Conservation (phyloP, 1,140 invertebrate species). For the Phymastichus coffea region DNA sequence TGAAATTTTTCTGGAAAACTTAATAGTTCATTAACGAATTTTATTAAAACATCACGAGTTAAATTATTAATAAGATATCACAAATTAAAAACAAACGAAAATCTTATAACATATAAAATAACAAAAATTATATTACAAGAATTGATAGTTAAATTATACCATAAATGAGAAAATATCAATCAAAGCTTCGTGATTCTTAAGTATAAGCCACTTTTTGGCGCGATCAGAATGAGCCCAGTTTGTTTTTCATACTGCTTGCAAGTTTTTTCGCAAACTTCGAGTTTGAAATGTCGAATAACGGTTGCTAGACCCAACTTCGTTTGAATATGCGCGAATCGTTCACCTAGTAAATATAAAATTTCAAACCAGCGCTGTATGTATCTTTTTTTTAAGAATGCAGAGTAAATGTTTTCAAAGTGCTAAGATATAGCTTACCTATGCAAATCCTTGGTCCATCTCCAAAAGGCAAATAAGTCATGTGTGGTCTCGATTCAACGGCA, state of each 20-base stretch:
- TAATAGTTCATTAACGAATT: too few relatives aligned
- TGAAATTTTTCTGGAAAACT: too few relatives aligned
- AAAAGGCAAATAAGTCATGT: not conserved
- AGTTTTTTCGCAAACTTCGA: conserved; percentile 24
- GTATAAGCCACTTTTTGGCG: conserved; percentile 3
- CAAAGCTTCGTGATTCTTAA: conserved; percentile 11
- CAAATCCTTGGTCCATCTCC: not conserved
- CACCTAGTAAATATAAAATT: conserved; percentile 11
- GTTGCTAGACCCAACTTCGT: conserved; percentile 21
- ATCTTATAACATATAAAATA: too few relatives aligned
- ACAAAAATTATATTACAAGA: too few relatives aligned
- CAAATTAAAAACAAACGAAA: too few relatives aligned
- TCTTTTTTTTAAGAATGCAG: conserved; percentile 35
- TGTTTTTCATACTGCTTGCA: not conserved
- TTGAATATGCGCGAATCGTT: conserved; percentile 23
- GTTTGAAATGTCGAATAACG: conserved; percentile 16
- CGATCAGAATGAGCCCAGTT: not conserved
- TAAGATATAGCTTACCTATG: conserved; percentile 10
- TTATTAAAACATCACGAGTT: too few relatives aligned
- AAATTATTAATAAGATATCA: too few relatives aligned
- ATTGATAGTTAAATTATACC: too few relatives aligned
- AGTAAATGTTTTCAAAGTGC: not conserved
- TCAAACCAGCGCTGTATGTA: not conserved
- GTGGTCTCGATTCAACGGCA: not conserved
- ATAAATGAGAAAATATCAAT: too few relatives aligned